These are phyloP conservation scores for Anoplopoma fimbria DNA, from an alignment of 2,113 vertebrate genomes.

Conservation along the genomic window DNA sequence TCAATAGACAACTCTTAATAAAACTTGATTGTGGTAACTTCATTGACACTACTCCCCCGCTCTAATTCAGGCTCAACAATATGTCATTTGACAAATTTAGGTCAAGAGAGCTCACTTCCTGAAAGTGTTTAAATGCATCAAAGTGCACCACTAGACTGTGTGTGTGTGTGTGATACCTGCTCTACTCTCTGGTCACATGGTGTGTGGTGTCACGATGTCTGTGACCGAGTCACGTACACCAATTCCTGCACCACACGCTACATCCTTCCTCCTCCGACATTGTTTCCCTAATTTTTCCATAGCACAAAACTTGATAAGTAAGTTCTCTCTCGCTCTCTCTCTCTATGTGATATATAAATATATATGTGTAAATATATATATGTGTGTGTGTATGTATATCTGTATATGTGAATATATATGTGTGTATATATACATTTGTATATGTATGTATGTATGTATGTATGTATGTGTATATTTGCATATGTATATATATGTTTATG, in stretches of 20 bases:
- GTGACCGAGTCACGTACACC: slow-evolving; percentile 69
- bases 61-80: too few relatives aligned
- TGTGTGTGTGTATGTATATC: too few relatives aligned
- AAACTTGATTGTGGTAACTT: neutral
- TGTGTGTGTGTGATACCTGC: neutral
- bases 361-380: neutral
- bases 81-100: neutral
- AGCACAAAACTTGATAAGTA: neutral
- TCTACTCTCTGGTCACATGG: slow-evolving; percentile 45
- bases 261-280: slow-evolving; percentile 49
- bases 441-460: neutral
- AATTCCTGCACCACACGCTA: neutral
- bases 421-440: too few relatives aligned
- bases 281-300: slow-evolving; percentile 37
- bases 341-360: neutral
- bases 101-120: neutral
- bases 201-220: slow-evolving; percentile 32
- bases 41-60: too few relatives aligned
- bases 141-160: neutral
- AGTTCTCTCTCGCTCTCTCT: neutral
- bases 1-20: neutral
- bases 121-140: neutral
- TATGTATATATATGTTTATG: neutral
- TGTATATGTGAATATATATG: too few relatives aligned
- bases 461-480: too few relatives aligned